Conservation (phyloP, 2,888 invertebrate genomes). For the Thalpophila matura region DNA sequence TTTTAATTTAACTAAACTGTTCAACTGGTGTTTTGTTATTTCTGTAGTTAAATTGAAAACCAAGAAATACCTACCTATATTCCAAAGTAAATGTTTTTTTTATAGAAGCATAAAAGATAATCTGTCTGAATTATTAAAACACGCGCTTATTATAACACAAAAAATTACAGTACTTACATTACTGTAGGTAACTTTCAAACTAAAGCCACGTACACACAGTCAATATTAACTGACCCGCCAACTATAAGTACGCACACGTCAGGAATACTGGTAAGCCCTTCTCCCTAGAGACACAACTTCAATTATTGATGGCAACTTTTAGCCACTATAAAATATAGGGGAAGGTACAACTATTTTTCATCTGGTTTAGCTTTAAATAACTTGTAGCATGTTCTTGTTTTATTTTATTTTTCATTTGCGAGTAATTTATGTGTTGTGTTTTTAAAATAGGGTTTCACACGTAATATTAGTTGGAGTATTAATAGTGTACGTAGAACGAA, state of each 20-base stretch:
- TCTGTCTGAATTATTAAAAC: too few species aligned
- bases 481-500: constrained; percentile 40
- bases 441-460: constrained; percentile 53
- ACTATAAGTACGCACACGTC: constrained; percentile 61
- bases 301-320: constrained; percentile 90
- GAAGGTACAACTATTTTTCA: constrained; percentile 82
- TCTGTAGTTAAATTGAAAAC: too few species aligned
- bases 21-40: too few species aligned
- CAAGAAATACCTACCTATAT: too few species aligned
- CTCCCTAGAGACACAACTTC: constrained; percentile 84
- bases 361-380: constrained; percentile 84
- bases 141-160: too few species aligned
- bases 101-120: too few species aligned
- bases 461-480: constrained; percentile 48
- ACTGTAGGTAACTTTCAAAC: constrained; percentile 35
- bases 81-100: too few species aligned
- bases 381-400: constrained; percentile 63
- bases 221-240: constrained; percentile 58
- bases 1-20: too few species aligned
- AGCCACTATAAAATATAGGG: constrained; percentile 87
- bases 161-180: constrained; percentile 25
- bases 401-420: constrained; percentile 55
- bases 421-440: constrained; percentile 45
- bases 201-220: constrained; percentile 54
- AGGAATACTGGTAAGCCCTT: constrained; percentile 79